Percentiles rank a stretch among this genome's conserved stretches.
These are phyloP conservation scores for Eurystomus glaucurus DNA, from an alignment of 2,797 vertebrate genomes.

Conservation along the genomic window DNA sequence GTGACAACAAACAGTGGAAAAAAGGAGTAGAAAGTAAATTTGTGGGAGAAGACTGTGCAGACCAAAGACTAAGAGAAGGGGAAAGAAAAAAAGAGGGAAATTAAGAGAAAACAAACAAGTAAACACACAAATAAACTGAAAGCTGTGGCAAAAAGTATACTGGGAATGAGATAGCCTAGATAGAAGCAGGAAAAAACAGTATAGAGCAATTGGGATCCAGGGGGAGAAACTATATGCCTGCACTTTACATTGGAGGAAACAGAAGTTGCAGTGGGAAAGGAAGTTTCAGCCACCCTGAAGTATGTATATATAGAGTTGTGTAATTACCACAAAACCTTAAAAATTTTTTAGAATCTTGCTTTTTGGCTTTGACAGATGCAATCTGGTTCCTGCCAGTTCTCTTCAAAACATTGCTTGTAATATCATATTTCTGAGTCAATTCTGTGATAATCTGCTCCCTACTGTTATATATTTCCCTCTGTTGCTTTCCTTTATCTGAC, in stretches of 20 bases:
- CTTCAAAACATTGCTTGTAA: constrained; percentile 45
- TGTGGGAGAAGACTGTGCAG: neutral
- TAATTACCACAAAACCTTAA: constrained; percentile 5
- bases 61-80: neutral
- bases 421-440: neutral
- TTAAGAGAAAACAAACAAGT: neutral
- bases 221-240: neutral
- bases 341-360: neutral
- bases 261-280: neutral
- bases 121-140: neutral
- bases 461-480: neutral
- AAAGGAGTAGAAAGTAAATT: neutral
- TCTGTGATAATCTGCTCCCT: constrained; percentile 18
- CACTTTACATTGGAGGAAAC: neutral
- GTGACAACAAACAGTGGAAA: neutral
- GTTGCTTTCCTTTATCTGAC: neutral
- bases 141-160: neutral
- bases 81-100: neutral
- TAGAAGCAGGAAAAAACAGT: neutral
- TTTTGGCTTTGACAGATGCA: constrained; percentile 53
- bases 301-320: neutral
- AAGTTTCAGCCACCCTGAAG: neutral
- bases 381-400: constrained; percentile 53
- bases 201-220: neutral
- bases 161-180: neutral